phyloP scores from a whole-genome alignment of 2,888 invertebrate genomes.

The Acanthosepion esculentum region DNA sequence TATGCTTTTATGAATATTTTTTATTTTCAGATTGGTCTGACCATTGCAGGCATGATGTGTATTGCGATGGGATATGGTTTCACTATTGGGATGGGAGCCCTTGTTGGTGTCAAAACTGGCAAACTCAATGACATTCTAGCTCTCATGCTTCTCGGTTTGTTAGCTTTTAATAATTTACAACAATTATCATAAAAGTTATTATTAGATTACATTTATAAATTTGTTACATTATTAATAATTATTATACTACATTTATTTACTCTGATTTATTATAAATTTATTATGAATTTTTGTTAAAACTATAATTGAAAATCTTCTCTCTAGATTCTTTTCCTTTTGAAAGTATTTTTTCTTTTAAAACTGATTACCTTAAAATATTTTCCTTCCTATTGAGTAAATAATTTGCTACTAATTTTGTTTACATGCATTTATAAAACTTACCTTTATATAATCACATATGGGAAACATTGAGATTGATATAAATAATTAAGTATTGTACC shows the following conservation, averaged over 20 bases:
- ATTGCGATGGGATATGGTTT: conserved; percentile 84
- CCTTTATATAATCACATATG: not conserved
- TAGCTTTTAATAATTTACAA: not conserved
- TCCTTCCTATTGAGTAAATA: too few species aligned
- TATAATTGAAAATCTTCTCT: too few species aligned
- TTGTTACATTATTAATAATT: not conserved
- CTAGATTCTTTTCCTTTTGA: too few species aligned
- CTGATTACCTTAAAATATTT: not conserved
- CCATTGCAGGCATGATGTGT: conserved; percentile 82
- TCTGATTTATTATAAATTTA: too few species aligned
- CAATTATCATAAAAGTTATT: not conserved
- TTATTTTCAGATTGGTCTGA: conserved; percentile 80
- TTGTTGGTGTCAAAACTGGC: conserved; percentile 84
- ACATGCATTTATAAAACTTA: not conserved
- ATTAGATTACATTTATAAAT: not conserved
- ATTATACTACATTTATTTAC: too few species aligned
- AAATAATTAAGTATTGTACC: not conserved
- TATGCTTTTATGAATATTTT: conserved; percentile 33
- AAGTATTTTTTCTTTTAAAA: not conserved
- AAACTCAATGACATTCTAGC: conserved; percentile 88
- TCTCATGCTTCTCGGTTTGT: conserved; percentile 86
- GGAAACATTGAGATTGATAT: not conserved
- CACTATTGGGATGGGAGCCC: conserved; percentile 83
- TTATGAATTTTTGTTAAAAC: too few species aligned
- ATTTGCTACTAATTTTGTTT: too few species aligned